phyloP scores from a whole-genome alignment of 2,797 vertebrate species.

The Mormyrops boulengeri region DNA sequence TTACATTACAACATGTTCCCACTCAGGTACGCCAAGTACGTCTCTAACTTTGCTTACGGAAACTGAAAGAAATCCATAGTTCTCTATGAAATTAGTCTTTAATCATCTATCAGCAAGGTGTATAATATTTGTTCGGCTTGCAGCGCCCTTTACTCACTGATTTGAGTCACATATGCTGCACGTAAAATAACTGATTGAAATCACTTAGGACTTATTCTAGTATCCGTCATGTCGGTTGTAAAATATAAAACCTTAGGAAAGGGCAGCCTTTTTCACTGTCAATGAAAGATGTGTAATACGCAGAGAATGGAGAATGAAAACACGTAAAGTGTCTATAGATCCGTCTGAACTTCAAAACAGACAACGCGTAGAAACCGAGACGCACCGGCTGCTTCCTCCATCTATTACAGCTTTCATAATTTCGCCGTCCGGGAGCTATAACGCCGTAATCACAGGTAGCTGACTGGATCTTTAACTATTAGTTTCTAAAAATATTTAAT shows the following conservation, averaged over 20 bases:
- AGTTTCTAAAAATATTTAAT: constrained; percentile 6
- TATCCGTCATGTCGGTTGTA: not conserved
- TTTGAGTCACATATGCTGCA: not conserved
- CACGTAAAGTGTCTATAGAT: not conserved
- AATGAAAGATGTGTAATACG: not conserved
- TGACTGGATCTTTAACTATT: not conserved
- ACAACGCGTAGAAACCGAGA: not conserved
- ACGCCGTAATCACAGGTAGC: not conserved
- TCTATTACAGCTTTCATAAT: not conserved
- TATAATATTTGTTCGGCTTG: not conserved
- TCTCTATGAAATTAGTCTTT: not conserved
- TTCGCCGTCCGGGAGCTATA: not conserved
- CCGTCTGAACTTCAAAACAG: not conserved
- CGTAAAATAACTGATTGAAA: not conserved
- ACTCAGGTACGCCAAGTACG: not conserved
- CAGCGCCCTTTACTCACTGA: not conserved
- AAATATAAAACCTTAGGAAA: not conserved
- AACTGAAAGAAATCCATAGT: not conserved
- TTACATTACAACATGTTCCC: not conserved
- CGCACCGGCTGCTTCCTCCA: not conserved
- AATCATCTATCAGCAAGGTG: not conserved
- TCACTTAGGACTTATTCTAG: not conserved
- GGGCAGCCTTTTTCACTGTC: not conserved
- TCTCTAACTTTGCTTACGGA: not conserved
- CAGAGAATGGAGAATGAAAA: not conserved